phyloP scores from a whole-genome alignment of 2,888 invertebrate genomes.

The Leptogaster cylindrica region DNA sequence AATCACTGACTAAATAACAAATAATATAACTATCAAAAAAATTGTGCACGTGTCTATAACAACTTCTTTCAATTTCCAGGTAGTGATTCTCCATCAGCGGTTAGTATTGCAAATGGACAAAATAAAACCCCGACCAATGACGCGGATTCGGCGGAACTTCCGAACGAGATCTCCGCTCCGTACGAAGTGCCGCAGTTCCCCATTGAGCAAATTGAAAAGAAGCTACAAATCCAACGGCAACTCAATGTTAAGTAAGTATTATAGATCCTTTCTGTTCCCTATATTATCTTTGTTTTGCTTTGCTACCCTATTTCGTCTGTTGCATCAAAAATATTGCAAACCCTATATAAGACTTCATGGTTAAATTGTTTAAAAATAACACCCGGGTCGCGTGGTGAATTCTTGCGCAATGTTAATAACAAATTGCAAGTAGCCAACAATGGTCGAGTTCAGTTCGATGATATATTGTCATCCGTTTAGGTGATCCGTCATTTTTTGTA shows the following conservation, averaged over 20 bases:
- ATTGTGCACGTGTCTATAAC: no score
- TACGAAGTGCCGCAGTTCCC: constrained; percentile 98
- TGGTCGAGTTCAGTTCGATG: constrained; percentile 1
- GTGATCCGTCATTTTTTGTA: constrained; percentile 8
- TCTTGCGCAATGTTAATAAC: background rate
- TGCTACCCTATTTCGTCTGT: no score
- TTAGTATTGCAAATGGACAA: constrained; percentile 32
- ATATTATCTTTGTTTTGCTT: background rate
- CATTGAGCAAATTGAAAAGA: constrained; percentile 95
- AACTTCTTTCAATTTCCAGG: no score
- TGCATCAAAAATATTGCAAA: background rate
- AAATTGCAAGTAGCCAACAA: background rate
- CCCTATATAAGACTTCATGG: constrained; percentile 17
- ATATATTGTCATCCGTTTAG: constrained; percentile 11
- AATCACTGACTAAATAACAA: no score
- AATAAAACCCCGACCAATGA: constrained; percentile 55
- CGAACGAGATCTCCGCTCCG: constrained; percentile 91
- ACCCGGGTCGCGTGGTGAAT: no score
- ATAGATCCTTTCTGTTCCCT: background rate
- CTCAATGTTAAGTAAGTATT: constrained; percentile 84
- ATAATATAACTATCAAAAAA: no score
- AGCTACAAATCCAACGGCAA: constrained; percentile 86
- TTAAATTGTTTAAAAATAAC: constrained; percentile 35
- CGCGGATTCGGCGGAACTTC: constrained; percentile 57
- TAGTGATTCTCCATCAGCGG: constrained; percentile 50